These are phyloP conservation scores for Trididemnum miniatum DNA, from an alignment of 23 tunicate genomes.

Conservation along the genomic window DNA sequence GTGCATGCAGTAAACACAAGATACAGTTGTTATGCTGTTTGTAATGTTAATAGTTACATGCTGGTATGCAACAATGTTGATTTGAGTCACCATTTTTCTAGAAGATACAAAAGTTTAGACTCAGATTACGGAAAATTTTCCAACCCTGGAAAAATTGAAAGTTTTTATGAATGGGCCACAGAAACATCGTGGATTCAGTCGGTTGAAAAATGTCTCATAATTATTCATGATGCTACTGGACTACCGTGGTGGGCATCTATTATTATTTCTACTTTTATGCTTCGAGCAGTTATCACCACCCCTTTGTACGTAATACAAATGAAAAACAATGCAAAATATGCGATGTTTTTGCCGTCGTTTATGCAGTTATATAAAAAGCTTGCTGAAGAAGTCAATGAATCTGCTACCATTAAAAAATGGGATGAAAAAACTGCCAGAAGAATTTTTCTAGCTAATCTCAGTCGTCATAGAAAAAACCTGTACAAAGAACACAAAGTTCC, in stretches of 20 bases:
- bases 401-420: slow-evolving; percentile 56
- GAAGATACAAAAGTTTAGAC: not conserved
- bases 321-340: slow-evolving; percentile 47
- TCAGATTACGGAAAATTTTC: slow-evolving; percentile 72
- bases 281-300: slow-evolving; percentile 48
- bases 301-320: slow-evolving; percentile 61
- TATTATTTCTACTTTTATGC: slow-evolving; percentile 40
- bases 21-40: too few relatives aligned
- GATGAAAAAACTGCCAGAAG: slow-evolving; percentile 28
- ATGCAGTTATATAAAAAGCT: slow-evolving; percentile 19
- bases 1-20: too few relatives aligned
- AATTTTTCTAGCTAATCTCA: slow-evolving; percentile 25
- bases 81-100: too few relatives aligned
- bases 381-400: slow-evolving; percentile 40
- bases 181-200: slow-evolving; percentile 49
- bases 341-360: slow-evolving; percentile 40
- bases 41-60: too few relatives aligned
- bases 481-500: slow-evolving; percentile 62
- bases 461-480: slow-evolving; percentile 40
- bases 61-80: too few relatives aligned
- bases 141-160: slow-evolving; percentile 43
- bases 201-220: slow-evolving; percentile 49
- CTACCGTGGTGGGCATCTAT: slow-evolving; percentile 85
- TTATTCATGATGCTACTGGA: slow-evolving; percentile 62
- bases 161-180: slow-evolving; percentile 31